Evolutionary conservation across 2,113 vertebrate species (phyloP), one percentile per base, ranked within the genome.

Genomic region (Okapia johnstoni): DNA sequence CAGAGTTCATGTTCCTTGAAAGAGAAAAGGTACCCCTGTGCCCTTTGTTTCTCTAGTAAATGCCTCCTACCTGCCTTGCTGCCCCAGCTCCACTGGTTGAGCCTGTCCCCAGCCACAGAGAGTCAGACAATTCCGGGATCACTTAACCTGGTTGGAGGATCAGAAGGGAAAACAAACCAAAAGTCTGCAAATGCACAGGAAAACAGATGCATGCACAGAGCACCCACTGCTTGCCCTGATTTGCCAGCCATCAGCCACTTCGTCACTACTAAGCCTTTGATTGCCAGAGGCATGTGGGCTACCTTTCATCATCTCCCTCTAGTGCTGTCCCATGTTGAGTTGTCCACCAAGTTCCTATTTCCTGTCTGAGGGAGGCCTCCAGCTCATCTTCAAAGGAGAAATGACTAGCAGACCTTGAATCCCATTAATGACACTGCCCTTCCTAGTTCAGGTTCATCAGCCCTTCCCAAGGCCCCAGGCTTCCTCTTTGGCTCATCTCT

Each of bases 381-480:
- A 80, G 70, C 63, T 85, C 83, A 58, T 90, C 94, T 95, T 95
- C 90, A 79, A 92, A 98, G 85, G 76, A 95, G n/a, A 97, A 96
- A 85, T 88, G 48, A 94, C 87, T 95, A 21, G 80, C 40, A 96
- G 36, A 54, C 76, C 46, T 94, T 84, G 57, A 88, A 60, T 73
- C 54, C 63, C 40, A 15, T 66, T 92, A 88, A 70, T 93, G 92
- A 83, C 40, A 54, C 3, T 83, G 81, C 40, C 63, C 58, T 97
- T 96, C 97, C 95, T 63, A 63, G 83, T 66, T 94, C 61, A 90
- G 30, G 28, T 81, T 94, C 93, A 36, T 63, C 61, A 83, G 60
- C 92, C 92, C 93, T 96, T 58, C 80, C 88, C 58, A 77, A 5
- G 85, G 70, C 36, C 21, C 84, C 50, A 77, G 15, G 46, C 79